Conservation (phyloP, 2,797 vertebrate genomes). For the Pagetopsis macropterus region DNA sequence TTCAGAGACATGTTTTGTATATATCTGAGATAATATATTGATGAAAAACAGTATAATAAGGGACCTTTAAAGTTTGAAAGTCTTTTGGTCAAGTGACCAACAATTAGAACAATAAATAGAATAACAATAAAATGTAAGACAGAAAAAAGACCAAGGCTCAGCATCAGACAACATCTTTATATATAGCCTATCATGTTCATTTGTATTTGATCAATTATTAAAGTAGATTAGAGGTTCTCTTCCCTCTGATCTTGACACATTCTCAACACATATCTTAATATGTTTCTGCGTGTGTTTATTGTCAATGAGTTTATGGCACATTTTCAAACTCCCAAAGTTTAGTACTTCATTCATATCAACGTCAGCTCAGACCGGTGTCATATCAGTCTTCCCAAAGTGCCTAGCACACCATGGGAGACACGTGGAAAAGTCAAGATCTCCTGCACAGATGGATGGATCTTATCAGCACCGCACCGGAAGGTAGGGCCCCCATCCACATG, state of each 20-base stretch:
- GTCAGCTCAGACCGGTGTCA: background rate
- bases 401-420: slow-evolving; percentile 28
- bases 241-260: background rate
- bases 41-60: too few relatives aligned
- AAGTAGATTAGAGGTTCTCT: background rate
- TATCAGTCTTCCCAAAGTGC: background rate
- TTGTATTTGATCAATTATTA: background rate
- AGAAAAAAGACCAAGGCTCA: background rate
- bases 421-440: slow-evolving; percentile 41
- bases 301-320: background rate
- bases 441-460: background rate
- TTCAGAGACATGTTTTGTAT: too few relatives aligned
- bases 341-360: background rate
- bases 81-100: too few relatives aligned
- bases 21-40: too few relatives aligned
- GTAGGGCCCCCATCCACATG: slow-evolving; percentile 26
- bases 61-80: too few relatives aligned
- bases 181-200: background rate
- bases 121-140: background rate
- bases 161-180: background rate
- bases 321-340: background rate
- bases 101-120: too few relatives aligned
- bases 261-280: background rate
- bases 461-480: background rate
- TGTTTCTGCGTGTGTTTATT: background rate